These are phyloP conservation scores for Onthophagus sagittarius DNA, from an alignment of 2,888 invertebrate species.

Conservation along the genomic window DNA sequence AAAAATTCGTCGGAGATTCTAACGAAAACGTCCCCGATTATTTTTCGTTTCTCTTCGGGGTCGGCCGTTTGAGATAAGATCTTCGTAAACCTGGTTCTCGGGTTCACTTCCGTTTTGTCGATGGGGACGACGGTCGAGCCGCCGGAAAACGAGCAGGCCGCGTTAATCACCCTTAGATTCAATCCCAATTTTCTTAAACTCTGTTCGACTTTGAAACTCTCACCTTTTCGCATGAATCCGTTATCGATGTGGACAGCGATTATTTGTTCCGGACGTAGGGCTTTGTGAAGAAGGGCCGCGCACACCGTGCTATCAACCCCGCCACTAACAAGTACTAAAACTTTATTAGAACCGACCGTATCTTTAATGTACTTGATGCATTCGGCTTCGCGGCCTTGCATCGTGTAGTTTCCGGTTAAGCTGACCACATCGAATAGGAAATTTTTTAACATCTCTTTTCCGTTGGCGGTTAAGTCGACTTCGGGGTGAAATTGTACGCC, in stretches of 20 bases:
- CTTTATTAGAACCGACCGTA: conserved; percentile 87
- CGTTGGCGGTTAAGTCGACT: conserved; percentile 91
- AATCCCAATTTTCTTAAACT: conserved; percentile 80
- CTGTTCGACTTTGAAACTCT: conserved; percentile 83
- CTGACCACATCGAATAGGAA: conserved; percentile 92
- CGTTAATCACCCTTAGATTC: conserved; percentile 68
- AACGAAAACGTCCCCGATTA: conserved; percentile 98
- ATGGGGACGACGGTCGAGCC: conserved; percentile 78
- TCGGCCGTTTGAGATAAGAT: conserved; percentile 81
- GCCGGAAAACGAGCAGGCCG: conserved; percentile 68
- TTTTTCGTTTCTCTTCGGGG: conserved; percentile 97
- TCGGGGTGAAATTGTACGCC: conserved; percentile 99
- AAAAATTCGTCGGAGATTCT: conserved; percentile 84
- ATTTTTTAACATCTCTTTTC: conserved; percentile 87
- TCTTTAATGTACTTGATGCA: conserved; percentile 91
- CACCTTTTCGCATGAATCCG: conserved; percentile 97
- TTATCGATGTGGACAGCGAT: conserved; percentile 98
- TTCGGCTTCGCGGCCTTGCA: conserved; percentile 79
- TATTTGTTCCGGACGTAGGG: conserved; percentile 84
- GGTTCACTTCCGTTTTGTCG: conserved; percentile 52
- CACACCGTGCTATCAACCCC: conserved; percentile 99
- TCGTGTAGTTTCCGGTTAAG: conserved; percentile 81
- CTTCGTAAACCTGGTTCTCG: conserved; percentile 66
- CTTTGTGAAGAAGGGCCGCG: conserved; percentile 89
- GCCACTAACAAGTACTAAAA: conserved; percentile 87